phyloP scores from a whole-genome alignment of 1,140 invertebrate species.

The Mercenaria mercenaria region DNA sequence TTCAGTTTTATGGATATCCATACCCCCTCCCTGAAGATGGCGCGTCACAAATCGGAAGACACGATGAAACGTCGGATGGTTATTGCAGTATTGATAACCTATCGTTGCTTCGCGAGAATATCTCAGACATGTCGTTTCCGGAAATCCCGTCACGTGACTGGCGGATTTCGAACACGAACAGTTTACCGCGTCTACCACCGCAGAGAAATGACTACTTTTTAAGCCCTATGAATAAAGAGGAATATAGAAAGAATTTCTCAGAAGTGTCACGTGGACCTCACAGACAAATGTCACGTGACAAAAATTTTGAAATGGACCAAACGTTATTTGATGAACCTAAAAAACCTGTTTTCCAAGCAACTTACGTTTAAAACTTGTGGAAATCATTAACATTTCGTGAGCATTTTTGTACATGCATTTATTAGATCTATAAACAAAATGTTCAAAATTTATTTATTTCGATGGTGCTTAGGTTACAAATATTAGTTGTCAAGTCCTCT shows the following conservation, averaged over 20 bases:
- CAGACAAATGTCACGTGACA: constrained; percentile 32
- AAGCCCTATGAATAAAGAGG: constrained; percentile 39
- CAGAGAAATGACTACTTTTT: constrained; percentile 51
- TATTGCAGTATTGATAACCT: constrained; percentile 64
- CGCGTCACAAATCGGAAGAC: background rate
- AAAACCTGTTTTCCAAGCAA: constrained; percentile 57
- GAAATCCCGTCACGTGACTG: constrained; percentile 41
- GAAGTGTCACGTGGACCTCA: background rate
- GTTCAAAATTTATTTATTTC: no score
- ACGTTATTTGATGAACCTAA: constrained; percentile 17
- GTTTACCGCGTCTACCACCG: constrained; percentile 25
- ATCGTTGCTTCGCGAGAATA: constrained; percentile 47
- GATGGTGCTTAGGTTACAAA: no score
- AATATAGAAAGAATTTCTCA: constrained; percentile 1
- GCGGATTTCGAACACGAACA: constrained; percentile 30
- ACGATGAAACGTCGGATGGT: constrained; percentile 58
- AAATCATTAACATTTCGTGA: no score
- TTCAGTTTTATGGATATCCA: constrained; percentile 8
- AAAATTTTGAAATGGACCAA: background rate
- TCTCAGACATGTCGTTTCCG: constrained; percentile 30
- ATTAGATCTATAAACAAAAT: no score
- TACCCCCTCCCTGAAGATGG: constrained; percentile 20
- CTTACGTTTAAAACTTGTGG: constrained; percentile 29
- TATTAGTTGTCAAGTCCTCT: no score
- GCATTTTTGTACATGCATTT: no score